A percentile compares a stretch with the other conserved stretches of the same genome.
Conservation (phyloP, 23 tunicate genomes). For the Ascidia mentula region DNA sequence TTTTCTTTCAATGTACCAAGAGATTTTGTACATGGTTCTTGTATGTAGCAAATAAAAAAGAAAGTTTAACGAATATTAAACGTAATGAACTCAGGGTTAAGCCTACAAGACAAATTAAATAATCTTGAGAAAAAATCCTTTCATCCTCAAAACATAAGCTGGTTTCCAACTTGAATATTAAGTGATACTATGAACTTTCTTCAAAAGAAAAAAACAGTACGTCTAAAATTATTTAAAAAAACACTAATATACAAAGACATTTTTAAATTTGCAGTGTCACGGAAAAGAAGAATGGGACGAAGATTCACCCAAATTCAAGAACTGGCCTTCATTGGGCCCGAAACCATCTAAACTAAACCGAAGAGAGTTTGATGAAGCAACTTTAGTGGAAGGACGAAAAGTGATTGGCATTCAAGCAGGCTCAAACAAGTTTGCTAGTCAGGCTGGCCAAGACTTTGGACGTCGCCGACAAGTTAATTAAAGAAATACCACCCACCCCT, state of each 20-base stretch:
- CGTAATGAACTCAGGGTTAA: background rate
- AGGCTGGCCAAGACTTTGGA: slow-evolving; percentile 77
- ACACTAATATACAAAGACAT: background rate
- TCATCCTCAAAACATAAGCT: too few species aligned
- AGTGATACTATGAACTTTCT: too few species aligned
- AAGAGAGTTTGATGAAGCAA: slow-evolving; percentile 75
- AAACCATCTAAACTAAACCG: slow-evolving; percentile 54
- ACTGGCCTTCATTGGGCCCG: slow-evolving; percentile 77
- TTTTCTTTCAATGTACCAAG: too few species aligned
- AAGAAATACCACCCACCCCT: slow-evolving; percentile 11
- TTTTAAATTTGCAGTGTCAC: slow-evolving; percentile 65
- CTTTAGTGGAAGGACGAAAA: slow-evolving; percentile 72
- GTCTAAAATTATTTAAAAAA: background rate
- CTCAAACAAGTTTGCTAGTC: slow-evolving; percentile 85
- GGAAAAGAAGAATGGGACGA: slow-evolving; percentile 77
- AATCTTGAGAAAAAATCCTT: background rate
- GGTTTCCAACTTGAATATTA: too few species aligned
- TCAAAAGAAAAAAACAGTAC: too few species aligned
- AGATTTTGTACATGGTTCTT: background rate
- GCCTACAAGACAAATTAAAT: background rate
- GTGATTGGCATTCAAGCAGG: slow-evolving; percentile 90
- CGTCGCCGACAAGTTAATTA: slow-evolving; percentile 57
- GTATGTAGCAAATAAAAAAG: background rate
- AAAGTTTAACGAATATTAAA: background rate
- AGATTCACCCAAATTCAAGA: slow-evolving; percentile 35